A percentile compares a stretch with the other conserved stretches of the same genome.
Evolutionary conservation across 1,140 invertebrate genomes (phyloP).

Genomic region (Drosophila subpulchrella): DNA sequence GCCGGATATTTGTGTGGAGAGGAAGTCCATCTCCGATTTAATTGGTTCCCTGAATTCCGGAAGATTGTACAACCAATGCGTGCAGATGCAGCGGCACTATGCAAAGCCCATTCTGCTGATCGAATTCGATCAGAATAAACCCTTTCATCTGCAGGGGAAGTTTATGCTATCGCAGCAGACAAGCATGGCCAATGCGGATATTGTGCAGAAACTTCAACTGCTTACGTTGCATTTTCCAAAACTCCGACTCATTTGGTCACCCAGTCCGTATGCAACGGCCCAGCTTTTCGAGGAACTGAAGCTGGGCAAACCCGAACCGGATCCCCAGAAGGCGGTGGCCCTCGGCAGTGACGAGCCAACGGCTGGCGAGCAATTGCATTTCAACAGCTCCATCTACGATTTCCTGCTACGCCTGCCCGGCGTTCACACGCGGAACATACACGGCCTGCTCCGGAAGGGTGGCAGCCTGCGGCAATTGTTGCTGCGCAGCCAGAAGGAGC

Average conservation of each 20-base stretch:
- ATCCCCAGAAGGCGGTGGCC: conserved; percentile 88
- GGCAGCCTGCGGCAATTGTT: conserved; percentile 89
- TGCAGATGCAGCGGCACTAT: conserved; percentile 95
- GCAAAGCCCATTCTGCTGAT: conserved; percentile 96
- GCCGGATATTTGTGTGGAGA: conserved; percentile 97
- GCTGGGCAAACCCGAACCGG: conserved; percentile 92
- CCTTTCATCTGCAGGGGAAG: conserved; percentile 94
- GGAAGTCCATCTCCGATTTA: conserved; percentile 98
- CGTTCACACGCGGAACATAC: conserved; percentile 94
- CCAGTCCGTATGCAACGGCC: conserved; percentile 96
- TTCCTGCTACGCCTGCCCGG: conserved; percentile 96
- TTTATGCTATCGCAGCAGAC: conserved; percentile 89
- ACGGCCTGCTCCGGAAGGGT: conserved; percentile 91
- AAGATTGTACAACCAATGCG: conserved; percentile 97
- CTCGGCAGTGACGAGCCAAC: conserved; percentile 88
- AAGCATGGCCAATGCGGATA: conserved; percentile 89
- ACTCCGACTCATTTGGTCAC: conserved; percentile 97
- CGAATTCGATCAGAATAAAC: conserved; percentile 97
- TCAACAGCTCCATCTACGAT: conserved; percentile 92
- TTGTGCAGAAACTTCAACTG: conserved; percentile 94
- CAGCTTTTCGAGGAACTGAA: conserved; percentile 97
- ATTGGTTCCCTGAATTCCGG: conserved; percentile 98
- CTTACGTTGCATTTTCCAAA: conserved; percentile 97
- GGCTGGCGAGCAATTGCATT: conserved; percentile 86
- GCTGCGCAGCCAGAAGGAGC: conserved; percentile 86